Evolutionary conservation across 1,140 invertebrate genomes (phyloP).

Genomic region (Zaprionus capensis): DNA sequence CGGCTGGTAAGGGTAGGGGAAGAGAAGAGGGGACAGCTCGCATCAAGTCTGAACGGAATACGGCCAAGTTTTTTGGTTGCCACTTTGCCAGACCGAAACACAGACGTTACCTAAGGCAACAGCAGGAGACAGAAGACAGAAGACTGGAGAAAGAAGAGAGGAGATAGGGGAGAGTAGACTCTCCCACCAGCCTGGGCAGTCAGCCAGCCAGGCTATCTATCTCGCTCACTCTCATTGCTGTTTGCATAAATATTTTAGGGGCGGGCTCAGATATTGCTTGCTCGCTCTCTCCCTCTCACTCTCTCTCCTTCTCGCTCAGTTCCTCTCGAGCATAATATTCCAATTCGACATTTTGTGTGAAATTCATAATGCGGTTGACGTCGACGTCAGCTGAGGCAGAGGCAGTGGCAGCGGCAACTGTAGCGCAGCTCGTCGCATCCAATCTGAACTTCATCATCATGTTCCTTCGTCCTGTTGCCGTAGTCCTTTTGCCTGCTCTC

Average conservation of each 20-base stretch:
- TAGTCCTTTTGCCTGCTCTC: constrained; percentile 63
- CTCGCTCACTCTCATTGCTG: constrained; percentile 1
- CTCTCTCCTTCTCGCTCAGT: neutral
- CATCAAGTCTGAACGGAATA: constrained; percentile 79
- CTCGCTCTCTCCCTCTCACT: neutral
- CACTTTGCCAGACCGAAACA: constrained; percentile 25
- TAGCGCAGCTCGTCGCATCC: constrained; percentile 39
- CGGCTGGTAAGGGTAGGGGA: neutral
- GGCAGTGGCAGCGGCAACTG: constrained; percentile 13
- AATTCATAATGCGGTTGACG: constrained; percentile 70
- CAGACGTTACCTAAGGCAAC: constrained; percentile 34
- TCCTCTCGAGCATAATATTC: constrained; percentile 54
- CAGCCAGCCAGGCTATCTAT: constrained; percentile 3
- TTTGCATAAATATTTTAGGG: constrained; percentile 65
- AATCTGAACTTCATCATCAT: constrained; percentile 73
- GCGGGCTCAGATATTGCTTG: constrained; percentile 41
- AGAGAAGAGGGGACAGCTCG: constrained; percentile 6
- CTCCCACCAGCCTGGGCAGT: neutral
- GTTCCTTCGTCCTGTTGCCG: constrained; percentile 67
- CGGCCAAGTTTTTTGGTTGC: constrained; percentile 66
- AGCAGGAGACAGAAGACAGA: neutral
- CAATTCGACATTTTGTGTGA: constrained; percentile 83
- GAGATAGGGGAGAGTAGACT: neutral
- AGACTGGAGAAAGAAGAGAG: neutral
- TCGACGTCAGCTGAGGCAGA: constrained; percentile 4